Evolutionary conservation across 2,797 vertebrate genomes (phyloP).

Genomic region (Anisognathus igniventris): DNA sequence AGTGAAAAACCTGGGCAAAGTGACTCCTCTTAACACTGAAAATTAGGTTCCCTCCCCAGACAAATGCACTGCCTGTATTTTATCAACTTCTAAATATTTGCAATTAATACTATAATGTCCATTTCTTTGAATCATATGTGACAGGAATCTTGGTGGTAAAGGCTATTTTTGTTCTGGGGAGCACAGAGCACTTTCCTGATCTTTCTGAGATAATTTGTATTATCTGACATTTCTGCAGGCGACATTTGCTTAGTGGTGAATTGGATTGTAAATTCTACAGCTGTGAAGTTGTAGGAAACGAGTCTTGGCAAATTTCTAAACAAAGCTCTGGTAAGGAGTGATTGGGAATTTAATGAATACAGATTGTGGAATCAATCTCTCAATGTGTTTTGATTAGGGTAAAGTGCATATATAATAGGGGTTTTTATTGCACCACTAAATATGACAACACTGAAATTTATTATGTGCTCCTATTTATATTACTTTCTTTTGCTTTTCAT

Average conservation of each 20-base stretch:
- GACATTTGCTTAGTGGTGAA: background rate
- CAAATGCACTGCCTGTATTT: background rate
- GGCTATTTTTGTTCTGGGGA: background rate
- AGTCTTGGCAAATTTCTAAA: background rate
- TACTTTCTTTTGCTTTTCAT: background rate
- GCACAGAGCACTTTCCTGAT: background rate
- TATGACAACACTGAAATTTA: background rate
- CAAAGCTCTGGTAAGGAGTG: background rate
- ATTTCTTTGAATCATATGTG: background rate
- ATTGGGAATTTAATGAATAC: background rate
- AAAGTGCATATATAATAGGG: background rate
- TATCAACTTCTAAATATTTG: background rate
- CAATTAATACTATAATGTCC: background rate
- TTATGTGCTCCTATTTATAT: background rate
- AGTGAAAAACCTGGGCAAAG: background rate
- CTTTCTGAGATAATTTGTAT: background rate
- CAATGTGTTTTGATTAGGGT: background rate
- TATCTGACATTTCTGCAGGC: slow-evolving; percentile 22
- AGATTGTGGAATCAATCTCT: background rate
- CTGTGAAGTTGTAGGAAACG: background rate
- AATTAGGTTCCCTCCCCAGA: background rate
- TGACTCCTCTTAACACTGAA: background rate
- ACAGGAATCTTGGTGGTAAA: background rate
- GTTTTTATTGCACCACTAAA: background rate
- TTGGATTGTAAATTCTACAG: slow-evolving; percentile 5